Evolutionary conservation across 2,113 vertebrate species (phyloP).

Genomic region (Calypte anna): DNA sequence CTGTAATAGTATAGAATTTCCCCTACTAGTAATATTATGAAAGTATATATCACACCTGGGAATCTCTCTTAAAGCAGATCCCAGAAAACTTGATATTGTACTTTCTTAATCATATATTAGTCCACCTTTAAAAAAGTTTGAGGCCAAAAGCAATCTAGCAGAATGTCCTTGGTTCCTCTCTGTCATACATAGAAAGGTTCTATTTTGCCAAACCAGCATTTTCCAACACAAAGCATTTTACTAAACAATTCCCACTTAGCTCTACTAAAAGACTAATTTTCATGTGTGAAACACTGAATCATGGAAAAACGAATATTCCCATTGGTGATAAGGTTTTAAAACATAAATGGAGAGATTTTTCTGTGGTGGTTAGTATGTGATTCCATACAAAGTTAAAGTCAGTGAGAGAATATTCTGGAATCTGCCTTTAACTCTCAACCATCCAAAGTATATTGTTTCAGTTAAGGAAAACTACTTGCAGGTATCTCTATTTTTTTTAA

Average conservation of each 20-base stretch:
- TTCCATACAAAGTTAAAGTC: not conserved
- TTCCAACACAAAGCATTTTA: not conserved
- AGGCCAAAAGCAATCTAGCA: not conserved
- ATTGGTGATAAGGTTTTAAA: not conserved
- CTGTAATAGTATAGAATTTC: not conserved
- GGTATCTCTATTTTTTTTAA: not conserved
- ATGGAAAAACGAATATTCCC: slow-evolving; percentile 21
- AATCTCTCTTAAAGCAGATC: not conserved
- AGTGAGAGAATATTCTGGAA: not conserved
- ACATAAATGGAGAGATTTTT: not conserved
- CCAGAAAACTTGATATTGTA: not conserved
- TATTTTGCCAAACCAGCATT: not conserved
- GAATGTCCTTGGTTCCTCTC: not conserved
- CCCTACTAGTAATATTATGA: not conserved
- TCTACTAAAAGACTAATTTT: not conserved
- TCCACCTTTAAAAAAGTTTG: not conserved
- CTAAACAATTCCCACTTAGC: not conserved
- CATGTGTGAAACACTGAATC: not conserved
- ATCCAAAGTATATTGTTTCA: not conserved
- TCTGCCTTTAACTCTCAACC: not conserved
- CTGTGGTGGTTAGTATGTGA: not conserved
- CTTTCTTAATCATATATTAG: not conserved
- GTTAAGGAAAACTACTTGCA: not conserved
- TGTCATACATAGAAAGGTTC: not conserved
- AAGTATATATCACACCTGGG: not conserved